A percentile compares a stretch with the other conserved stretches of the same genome.
Conservation (phyloP, 1,140 invertebrate genomes). For the Dendrolimus punctatus region DNA sequence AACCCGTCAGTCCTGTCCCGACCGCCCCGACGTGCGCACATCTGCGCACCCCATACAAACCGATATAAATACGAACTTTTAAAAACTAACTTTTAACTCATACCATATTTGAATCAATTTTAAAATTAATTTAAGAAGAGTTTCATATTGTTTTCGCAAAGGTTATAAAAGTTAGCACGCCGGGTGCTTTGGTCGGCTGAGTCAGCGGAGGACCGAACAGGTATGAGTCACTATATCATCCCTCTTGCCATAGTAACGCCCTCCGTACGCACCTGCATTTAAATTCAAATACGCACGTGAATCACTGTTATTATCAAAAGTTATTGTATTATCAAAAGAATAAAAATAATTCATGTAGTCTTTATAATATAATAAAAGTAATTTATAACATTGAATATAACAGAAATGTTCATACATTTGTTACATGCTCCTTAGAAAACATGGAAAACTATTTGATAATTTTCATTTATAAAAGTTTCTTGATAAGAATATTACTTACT, state of each 20-base stretch:
- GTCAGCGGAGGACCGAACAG: slow-evolving; percentile 53
- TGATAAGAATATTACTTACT: too few relatives aligned
- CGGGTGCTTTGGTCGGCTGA: slow-evolving; percentile 53
- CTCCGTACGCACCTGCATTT: slow-evolving; percentile 35
- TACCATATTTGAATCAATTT: slow-evolving; percentile 11
- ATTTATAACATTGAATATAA: too few relatives aligned
- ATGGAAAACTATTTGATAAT: too few relatives aligned
- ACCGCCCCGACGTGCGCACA: slow-evolving; percentile 53
- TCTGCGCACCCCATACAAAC: slow-evolving; percentile 52
- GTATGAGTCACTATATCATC: slow-evolving; percentile 50
- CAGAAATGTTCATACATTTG: too few relatives aligned
- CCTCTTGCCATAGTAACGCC: slow-evolving; percentile 64
- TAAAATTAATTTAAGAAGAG: slow-evolving; percentile 3
- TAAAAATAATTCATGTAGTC: too few relatives aligned
- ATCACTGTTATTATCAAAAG: too few relatives aligned
- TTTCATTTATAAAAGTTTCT: too few relatives aligned
- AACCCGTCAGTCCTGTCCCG: slow-evolving; percentile 46
- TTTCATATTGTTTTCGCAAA: slow-evolving; percentile 10
- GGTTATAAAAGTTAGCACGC: slow-evolving; percentile 18
- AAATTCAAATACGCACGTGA: slow-evolving; percentile 1
- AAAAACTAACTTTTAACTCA: slow-evolving; percentile 7
- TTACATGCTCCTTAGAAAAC: too few relatives aligned
- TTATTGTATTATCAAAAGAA: too few relatives aligned
- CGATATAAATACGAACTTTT: slow-evolving; percentile 23
- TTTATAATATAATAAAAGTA: too few relatives aligned